A percentile compares a stretch with the other conserved stretches of the same genome.
phyloP scores from a whole-genome alignment of 2,888 invertebrate species.

The Ophion costatus region DNA sequence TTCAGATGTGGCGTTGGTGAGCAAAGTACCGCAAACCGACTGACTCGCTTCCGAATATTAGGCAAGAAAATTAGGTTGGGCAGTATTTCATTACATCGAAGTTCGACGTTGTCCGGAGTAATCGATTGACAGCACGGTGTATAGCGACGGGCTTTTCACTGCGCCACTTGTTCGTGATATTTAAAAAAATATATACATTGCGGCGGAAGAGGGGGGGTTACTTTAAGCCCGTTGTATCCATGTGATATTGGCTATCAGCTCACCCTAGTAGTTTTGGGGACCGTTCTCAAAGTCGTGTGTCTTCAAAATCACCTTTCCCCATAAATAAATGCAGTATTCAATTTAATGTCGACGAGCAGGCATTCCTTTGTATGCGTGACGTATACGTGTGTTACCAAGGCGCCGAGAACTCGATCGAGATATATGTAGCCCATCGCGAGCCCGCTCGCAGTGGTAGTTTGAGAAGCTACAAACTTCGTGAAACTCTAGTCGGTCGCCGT shows the following conservation, averaged over 20 bases:
- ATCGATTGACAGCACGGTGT: too few species aligned
- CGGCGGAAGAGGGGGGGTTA: background rate
- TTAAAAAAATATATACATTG: background rate
- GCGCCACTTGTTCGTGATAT: background rate
- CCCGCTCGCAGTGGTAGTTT: constrained; percentile 61
- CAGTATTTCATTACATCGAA: too few species aligned
- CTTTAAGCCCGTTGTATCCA: background rate
- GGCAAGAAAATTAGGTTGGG: too few species aligned
- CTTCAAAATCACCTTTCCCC: background rate
- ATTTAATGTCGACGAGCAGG: background rate
- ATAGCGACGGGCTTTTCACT: background rate
- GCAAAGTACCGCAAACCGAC: too few species aligned
- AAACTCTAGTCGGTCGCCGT: constrained; percentile 69
- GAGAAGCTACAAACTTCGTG: constrained; percentile 63
- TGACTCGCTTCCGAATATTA: too few species aligned
- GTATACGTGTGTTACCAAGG: constrained; percentile 30
- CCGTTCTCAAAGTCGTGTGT: background rate
- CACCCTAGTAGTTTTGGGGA: background rate
- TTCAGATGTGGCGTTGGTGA: too few species aligned
- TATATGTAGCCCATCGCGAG: constrained; percentile 42
- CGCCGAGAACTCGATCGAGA: constrained; percentile 67
- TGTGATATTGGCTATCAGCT: background rate
- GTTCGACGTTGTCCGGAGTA: too few species aligned
- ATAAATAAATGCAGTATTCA: background rate
- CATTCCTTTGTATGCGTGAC: background rate